These are phyloP conservation scores for Diceros bicornis DNA, from an alignment of 2,797 vertebrate species.

Conservation along the genomic window DNA sequence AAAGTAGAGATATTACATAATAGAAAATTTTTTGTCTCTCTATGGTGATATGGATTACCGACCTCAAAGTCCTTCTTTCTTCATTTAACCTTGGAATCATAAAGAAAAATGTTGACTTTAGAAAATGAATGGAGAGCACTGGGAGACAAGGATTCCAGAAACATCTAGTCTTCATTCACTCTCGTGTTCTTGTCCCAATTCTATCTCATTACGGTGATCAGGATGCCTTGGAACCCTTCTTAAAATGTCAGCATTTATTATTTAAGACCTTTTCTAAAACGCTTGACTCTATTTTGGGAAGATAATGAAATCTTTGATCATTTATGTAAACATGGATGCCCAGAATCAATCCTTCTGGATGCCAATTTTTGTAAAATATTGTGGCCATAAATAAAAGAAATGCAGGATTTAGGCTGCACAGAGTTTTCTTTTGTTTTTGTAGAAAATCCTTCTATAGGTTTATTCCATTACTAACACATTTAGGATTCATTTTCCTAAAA, in stretches of 20 bases:
- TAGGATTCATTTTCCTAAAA: constrained; percentile 20
- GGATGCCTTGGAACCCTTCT: background rate
- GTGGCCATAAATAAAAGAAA: constrained; percentile 17
- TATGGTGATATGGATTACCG: background rate
- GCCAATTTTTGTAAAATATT: constrained; percentile 4
- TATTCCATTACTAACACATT: background rate
- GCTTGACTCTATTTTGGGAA: constrained; percentile 51
- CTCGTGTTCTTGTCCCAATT: background rate
- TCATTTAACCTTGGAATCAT: background rate
- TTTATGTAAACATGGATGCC: constrained; percentile 47
- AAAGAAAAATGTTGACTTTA: constrained; percentile 37
- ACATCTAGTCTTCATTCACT: background rate
- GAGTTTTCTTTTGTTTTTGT: background rate
- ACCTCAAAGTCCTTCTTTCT: background rate
- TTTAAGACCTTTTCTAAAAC: constrained; percentile 75
- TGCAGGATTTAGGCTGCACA: background rate
- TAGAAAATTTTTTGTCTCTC: background rate
- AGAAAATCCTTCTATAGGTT: background rate
- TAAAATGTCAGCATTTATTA: constrained; percentile 70
- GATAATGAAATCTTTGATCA: constrained; percentile 74
- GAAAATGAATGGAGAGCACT: background rate
- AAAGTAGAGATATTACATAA: background rate
- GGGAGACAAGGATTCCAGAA: background rate
- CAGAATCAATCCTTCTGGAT: constrained; percentile 26
- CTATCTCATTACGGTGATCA: background rate